Evolutionary conservation across 1,140 invertebrate species (phyloP).

Genomic region (Harlomillsia oculata): DNA sequence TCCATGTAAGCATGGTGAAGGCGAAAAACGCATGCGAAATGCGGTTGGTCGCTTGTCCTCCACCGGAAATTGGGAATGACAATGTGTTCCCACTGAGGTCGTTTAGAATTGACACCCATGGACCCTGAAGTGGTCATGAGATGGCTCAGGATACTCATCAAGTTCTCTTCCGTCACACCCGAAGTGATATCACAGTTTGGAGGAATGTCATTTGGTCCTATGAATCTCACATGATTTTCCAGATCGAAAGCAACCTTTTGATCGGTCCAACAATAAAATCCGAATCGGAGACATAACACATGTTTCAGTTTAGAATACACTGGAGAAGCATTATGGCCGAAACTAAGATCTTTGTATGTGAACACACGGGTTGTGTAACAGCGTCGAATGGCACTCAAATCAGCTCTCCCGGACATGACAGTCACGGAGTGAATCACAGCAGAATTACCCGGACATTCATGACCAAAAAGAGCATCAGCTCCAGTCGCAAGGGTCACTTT

Average conservation of each 20-base stretch:
- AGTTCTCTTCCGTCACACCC: background rate
- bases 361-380: background rate
- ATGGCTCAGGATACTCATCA: background rate
- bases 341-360: background rate
- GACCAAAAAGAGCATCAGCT: constrained; percentile 7
- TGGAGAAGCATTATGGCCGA: background rate
- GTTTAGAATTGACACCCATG: background rate
- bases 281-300: background rate
- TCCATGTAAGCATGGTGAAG: constrained; percentile 20
- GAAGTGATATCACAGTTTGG: background rate
- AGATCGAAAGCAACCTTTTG: constrained; percentile 6
- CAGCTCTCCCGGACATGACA: constrained; percentile 14
- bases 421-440: constrained; percentile 10
- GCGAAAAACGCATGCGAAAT: constrained; percentile 16
- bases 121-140: background rate
- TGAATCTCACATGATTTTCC: constrained; percentile 2
- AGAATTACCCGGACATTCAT: constrained; percentile 6
- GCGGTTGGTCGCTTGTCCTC: background rate
- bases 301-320: constrained; percentile 7
- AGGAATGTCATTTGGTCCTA: background rate
- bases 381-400: constrained; percentile 2
- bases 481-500: background rate
- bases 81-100: constrained; percentile 20
- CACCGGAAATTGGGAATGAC: constrained; percentile 17
- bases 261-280: constrained; percentile 18